Evolutionary conservation across 2,888 invertebrate species (phyloP).

Genomic region (Gordius sp.): DNA sequence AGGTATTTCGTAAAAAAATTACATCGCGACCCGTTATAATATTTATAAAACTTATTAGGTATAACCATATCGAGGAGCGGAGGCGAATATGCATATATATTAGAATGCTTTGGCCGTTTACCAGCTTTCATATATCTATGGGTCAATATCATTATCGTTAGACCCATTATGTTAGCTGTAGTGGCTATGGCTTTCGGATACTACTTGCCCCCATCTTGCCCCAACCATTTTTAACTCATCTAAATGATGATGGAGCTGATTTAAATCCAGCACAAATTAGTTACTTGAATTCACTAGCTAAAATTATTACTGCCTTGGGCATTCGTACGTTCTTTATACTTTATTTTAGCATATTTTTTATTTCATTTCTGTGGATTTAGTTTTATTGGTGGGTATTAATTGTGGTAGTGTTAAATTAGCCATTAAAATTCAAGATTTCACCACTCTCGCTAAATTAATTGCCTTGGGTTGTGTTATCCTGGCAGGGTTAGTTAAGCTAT

Average conservation of each 20-base stretch:
- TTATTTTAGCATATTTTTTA: neutral
- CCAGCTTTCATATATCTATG: neutral
- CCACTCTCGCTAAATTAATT: constrained; percentile 58
- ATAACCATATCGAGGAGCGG: constrained; percentile 46
- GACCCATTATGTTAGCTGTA: neutral
- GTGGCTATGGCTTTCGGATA: neutral
- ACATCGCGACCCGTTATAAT: neutral
- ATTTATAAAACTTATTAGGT: constrained; percentile 27
- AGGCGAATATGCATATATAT: constrained; percentile 71
- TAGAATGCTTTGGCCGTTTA: neutral
- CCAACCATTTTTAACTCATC: neutral
- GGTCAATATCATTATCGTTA: constrained; percentile 2
- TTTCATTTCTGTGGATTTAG: neutral
- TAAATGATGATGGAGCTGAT: neutral
- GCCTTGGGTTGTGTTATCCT: constrained; percentile 71
- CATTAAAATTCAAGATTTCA: constrained; percentile 72
- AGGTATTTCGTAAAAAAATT: constrained; percentile 29
- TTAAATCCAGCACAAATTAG: neutral
- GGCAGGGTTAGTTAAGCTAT: constrained; percentile 44
- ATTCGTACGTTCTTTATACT: constrained; percentile 40
- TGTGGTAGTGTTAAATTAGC: constrained; percentile 89
- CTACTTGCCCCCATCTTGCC: neutral
- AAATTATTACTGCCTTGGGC: neutral
- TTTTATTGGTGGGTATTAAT: constrained; percentile 44
- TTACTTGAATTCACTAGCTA: neutral